These are phyloP conservation scores for Leptocoma aspasia DNA, from an alignment of 2,113 vertebrate genomes.

Conservation along the genomic window DNA sequence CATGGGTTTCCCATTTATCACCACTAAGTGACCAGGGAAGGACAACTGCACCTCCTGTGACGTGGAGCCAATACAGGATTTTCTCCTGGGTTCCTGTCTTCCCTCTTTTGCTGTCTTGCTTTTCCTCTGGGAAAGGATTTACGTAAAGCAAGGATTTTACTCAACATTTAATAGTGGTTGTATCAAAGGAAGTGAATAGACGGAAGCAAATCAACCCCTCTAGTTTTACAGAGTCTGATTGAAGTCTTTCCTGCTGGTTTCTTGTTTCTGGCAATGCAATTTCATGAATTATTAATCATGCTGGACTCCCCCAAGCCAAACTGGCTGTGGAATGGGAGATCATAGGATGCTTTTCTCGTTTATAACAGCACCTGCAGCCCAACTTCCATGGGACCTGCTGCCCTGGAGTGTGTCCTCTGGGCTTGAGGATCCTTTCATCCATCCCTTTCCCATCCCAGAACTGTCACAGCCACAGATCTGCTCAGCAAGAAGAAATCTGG, in stretches of 20 bases:
- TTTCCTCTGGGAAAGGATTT: neutral
- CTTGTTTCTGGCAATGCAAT: neutral
- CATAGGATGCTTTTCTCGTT: neutral
- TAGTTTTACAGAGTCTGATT: neutral
- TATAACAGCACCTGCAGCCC: neutral
- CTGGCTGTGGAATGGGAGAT: neutral
- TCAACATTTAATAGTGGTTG: neutral
- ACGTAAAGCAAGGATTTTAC: neutral
- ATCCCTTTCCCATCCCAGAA: neutral
- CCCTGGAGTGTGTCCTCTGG: neutral
- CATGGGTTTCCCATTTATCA: neutral
- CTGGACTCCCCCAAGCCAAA: neutral
- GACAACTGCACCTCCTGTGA: neutral
- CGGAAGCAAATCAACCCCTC: neutral
- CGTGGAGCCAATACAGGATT: neutral
- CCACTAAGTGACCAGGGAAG: neutral
- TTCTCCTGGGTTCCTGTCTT: neutral
- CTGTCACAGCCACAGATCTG: neutral
- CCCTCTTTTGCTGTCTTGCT: neutral
- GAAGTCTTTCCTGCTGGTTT: neutral
- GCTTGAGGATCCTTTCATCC: neutral
- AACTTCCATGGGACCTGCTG: fast-evolving
- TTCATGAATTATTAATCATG: neutral
- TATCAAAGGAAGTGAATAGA: neutral
- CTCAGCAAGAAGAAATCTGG: neutral